Conservation (phyloP, 2,888 invertebrate genomes). For the Rotaria macrura region DNA sequence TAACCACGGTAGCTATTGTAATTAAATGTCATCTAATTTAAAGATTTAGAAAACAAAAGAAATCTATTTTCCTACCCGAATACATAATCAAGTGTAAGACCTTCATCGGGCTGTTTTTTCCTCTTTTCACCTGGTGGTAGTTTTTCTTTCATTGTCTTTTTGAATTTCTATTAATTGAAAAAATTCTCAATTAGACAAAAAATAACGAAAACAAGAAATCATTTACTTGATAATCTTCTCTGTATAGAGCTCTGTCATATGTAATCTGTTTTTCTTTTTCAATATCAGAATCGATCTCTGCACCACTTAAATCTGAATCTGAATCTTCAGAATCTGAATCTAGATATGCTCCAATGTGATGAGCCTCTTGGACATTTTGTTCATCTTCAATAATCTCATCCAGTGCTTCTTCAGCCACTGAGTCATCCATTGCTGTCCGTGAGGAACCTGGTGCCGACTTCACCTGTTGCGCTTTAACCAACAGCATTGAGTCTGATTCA, state of each 20-base stretch:
- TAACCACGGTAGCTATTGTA: conserved; percentile 49
- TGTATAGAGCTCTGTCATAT: conserved; percentile 43
- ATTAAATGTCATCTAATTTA: not conserved
- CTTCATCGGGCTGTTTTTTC: conserved; percentile 43
- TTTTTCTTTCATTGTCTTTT: conserved; percentile 40
- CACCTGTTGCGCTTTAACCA: not conserved
- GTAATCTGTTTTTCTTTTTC: conserved; percentile 47
- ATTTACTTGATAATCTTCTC: conserved; percentile 41
- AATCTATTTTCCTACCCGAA: conserved; percentile 44
- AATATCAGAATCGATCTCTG: conserved; percentile 47
- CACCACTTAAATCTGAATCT: conserved; percentile 49
- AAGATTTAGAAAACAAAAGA: not conserved
- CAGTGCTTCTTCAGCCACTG: not conserved
- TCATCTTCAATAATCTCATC: not conserved
- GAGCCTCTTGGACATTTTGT: not conserved
- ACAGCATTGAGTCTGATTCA: conserved; percentile 37
- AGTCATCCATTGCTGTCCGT: not conserved
- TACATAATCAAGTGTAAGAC: conserved; percentile 46
- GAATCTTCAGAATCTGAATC: conserved; percentile 49
- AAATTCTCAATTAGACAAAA: not conserved
- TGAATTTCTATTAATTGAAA: conserved; percentile 37
- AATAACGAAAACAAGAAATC: too few species aligned
- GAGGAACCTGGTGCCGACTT: not conserved
- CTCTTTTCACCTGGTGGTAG: conserved; percentile 44
- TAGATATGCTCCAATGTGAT: conserved; percentile 40